Percentiles rank a stretch among this genome's conserved stretches.
Evolutionary conservation across 2,797 vertebrate species (phyloP).

Genomic region (Corythornis leucogaster): DNA sequence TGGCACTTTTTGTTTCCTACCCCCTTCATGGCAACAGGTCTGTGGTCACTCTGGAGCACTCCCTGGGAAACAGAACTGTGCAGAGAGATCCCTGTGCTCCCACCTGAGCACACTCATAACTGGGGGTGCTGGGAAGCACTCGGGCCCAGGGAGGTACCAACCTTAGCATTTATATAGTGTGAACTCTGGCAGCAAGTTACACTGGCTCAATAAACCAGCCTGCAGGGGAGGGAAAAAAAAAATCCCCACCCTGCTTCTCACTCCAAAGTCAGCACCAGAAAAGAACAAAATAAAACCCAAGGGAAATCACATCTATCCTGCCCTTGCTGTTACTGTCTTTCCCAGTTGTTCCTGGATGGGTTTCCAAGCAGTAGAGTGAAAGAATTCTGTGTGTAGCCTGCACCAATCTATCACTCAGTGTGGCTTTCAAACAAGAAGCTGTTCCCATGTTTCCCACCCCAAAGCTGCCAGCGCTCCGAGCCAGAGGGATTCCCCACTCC

Average conservation of each 20-base stretch:
- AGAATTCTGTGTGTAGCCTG: accelerated
- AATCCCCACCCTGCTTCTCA: not conserved
- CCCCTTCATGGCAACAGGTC: not conserved
- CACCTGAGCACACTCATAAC: not conserved
- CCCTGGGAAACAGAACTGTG: not conserved
- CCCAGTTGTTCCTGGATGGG: not conserved
- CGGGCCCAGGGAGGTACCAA: not conserved
- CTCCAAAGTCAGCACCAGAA: not conserved
- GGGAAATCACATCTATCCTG: not conserved
- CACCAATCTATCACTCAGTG: accelerated
- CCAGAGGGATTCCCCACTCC: not conserved
- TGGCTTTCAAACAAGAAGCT: not conserved
- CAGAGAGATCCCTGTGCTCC: not conserved
- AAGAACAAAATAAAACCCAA: not conserved
- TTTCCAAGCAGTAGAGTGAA: not conserved
- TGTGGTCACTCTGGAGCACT: not conserved
- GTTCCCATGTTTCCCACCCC: accelerated
- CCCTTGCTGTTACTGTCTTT: not conserved
- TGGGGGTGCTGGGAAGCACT: not conserved
- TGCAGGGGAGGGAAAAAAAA: not conserved
- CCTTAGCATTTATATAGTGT: accelerated
- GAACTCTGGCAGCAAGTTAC: not conserved
- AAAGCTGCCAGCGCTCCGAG: not conserved
- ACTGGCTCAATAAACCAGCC: not conserved
- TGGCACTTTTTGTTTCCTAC: not conserved